Evolutionary conservation across 2,113 vertebrate genomes (phyloP), one percentile per base, ranked within the genome.

Genomic region (Plotosus lineatus): DNA sequence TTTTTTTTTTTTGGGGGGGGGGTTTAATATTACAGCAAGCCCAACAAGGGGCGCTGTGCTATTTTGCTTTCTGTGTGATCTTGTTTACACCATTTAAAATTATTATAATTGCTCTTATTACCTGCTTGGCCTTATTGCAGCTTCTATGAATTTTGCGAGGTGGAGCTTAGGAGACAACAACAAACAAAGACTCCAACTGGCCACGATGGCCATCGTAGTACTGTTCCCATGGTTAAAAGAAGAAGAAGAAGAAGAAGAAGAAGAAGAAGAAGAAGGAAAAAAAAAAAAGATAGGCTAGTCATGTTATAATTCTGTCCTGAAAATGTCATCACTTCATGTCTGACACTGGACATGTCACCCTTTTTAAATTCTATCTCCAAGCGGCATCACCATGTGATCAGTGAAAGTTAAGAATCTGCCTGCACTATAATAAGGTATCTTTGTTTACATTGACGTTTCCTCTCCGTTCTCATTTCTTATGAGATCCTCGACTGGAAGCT

Each of bases 401-500:
- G 23, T 28, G 11, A 46, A 26, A 48, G 8, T 48, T 44, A 19
- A 69, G 40, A 44, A 44, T 26, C 26, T 14, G 28, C 23, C 66
- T 3, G 66, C 17, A 21, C 44, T 9, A 2, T 9, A 26, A 2
- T 19, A 33, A 50, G 3, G 44, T 19, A 9, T 19, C 2, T 4
- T 17, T 31, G 6, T 4, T 50, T 6, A 21, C 65, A n/a, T 11
- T 66, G 33, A 26, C 6, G 36, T 23, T 11, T 36, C 12, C 4
- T 14, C 31, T 53, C 48, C 71, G 23, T 51, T 75, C 11, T 38
- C 33, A 55, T 75, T 26, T 77, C 36, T 77, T 36, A 33, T 48
- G 65, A 50, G 75, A 65, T 21, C 42, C 42, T 46, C 58, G 23
- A 77, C 76, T 66, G 44, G 44, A 78, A 66, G 60, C 55, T 50